Evolutionary conservation across 2,888 invertebrate species (phyloP).

Genomic region (Bimastos eiseni): DNA sequence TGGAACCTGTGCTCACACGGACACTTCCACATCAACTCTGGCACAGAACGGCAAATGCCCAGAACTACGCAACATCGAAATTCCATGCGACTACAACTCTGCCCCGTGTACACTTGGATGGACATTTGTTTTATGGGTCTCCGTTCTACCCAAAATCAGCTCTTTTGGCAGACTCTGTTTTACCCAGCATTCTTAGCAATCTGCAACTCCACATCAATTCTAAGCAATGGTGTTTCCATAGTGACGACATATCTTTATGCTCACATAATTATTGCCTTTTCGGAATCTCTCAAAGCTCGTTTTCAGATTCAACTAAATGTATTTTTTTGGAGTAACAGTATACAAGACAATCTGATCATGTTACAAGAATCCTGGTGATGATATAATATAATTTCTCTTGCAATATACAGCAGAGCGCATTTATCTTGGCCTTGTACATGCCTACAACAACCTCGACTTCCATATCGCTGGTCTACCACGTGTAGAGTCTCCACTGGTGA

Average conservation of each 20-base stretch:
- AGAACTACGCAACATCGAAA: constrained; percentile 51
- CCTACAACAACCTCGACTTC: too few relatives aligned
- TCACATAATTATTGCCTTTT: not conserved
- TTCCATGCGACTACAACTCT: constrained; percentile 45
- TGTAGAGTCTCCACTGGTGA: not conserved
- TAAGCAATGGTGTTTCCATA: not conserved
- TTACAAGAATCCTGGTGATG: too few relatives aligned
- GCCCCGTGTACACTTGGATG: not conserved
- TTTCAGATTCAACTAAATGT: too few relatives aligned
- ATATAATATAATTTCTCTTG: too few relatives aligned
- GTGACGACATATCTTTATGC: not conserved
- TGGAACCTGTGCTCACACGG: constrained; percentile 62
- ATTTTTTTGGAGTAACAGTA: too few relatives aligned
- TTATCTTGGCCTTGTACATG: too few relatives aligned
- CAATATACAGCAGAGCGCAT: too few relatives aligned
- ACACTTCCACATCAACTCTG: constrained; percentile 53
- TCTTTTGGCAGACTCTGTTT: not conserved
- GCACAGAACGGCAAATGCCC: constrained; percentile 59
- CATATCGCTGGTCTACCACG: too few relatives aligned
- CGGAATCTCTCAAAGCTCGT: too few relatives aligned
- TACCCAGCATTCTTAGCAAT: not conserved
- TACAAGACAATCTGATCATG: too few relatives aligned
- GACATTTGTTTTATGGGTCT: not conserved
- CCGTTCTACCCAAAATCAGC: not conserved
- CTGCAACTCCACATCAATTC: not conserved